Evolutionary conservation across 2,888 invertebrate species (phyloP).

Genomic region (Troides aeacus): DNA sequence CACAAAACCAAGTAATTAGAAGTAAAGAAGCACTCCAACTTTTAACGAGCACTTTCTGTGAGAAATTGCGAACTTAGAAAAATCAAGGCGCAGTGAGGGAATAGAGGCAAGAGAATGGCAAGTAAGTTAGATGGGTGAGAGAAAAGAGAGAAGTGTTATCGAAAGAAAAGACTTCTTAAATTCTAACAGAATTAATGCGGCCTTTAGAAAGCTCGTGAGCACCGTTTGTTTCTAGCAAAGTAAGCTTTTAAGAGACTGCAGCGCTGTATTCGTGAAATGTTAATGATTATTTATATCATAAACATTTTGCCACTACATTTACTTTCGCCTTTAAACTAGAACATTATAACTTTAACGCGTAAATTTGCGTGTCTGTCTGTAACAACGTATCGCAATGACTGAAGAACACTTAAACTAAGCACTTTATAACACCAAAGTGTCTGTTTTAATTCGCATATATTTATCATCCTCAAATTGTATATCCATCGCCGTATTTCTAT

Average conservation of each 20-base stretch:
- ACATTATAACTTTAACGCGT: too few relatives aligned
- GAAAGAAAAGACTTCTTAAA: slow-evolving; percentile 19
- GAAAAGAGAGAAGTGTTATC: slow-evolving; percentile 16
- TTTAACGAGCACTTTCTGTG: slow-evolving; percentile 28
- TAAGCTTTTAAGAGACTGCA: slow-evolving; percentile 6
- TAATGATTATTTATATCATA: too few relatives aligned
- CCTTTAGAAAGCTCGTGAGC: slow-evolving; percentile 17
- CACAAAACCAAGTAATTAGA: slow-evolving; percentile 29
- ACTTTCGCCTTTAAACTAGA: too few relatives aligned
- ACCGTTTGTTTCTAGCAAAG: background rate
- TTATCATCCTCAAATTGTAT: too few relatives aligned
- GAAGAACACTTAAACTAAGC: too few relatives aligned
- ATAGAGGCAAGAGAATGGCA: slow-evolving; percentile 14
- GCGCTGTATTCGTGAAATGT: background rate
- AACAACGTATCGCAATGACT: too few relatives aligned
- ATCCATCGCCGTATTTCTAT: too few relatives aligned
- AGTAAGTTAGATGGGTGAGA: slow-evolving; percentile 20
- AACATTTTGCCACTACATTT: too few relatives aligned
- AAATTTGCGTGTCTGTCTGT: too few relatives aligned
- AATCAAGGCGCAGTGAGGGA: slow-evolving; percentile 24
- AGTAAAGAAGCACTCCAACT: slow-evolving; percentile 28
- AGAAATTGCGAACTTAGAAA: slow-evolving; percentile 28
- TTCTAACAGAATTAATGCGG: slow-evolving; percentile 22
- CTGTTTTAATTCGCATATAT: too few relatives aligned
- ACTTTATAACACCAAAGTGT: too few relatives aligned